Evolutionary conservation across 2,113 vertebrate genomes (phyloP).

Genomic region (Ceyx margarethae): DNA sequence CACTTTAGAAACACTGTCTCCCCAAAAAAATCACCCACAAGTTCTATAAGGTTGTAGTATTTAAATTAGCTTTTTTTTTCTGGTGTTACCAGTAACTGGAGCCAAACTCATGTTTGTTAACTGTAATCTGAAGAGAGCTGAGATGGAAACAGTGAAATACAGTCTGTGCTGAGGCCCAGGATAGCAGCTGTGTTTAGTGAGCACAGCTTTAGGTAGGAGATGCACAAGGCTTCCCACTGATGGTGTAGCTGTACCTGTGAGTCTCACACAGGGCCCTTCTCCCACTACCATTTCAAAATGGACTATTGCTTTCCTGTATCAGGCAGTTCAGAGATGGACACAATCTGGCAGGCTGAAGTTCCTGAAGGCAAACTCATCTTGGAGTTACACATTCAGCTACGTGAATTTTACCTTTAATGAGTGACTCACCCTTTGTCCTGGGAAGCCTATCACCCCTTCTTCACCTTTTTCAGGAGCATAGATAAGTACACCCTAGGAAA

Average conservation of each 20-base stretch:
- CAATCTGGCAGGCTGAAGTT: background rate
- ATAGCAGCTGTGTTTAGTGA: background rate
- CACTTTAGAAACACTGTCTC: background rate
- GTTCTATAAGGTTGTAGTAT: background rate
- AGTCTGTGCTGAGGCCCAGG: background rate
- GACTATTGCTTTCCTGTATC: background rate
- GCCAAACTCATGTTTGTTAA: background rate
- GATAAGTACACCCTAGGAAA: conserved; percentile 67
- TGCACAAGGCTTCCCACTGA: background rate
- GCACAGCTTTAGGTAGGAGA: background rate
- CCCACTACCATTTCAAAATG: background rate
- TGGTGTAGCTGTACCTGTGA: background rate
- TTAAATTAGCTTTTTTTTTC: background rate
- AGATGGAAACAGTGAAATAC: background rate
- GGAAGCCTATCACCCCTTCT: conserved; percentile 81
- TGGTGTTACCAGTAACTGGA: background rate
- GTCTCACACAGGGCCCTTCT: background rate
- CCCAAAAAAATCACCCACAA: background rate
- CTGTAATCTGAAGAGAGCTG: background rate
- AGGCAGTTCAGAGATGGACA: background rate
- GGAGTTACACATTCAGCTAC: background rate
- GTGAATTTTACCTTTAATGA: background rate
- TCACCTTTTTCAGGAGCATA: conserved; percentile 80
- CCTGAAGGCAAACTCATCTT: background rate
- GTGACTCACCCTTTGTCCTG: conserved; percentile 82